Base-by-base conservation (phyloP, 1,140 invertebrate genomes). In the Drosophila bifasciata region DNA sequence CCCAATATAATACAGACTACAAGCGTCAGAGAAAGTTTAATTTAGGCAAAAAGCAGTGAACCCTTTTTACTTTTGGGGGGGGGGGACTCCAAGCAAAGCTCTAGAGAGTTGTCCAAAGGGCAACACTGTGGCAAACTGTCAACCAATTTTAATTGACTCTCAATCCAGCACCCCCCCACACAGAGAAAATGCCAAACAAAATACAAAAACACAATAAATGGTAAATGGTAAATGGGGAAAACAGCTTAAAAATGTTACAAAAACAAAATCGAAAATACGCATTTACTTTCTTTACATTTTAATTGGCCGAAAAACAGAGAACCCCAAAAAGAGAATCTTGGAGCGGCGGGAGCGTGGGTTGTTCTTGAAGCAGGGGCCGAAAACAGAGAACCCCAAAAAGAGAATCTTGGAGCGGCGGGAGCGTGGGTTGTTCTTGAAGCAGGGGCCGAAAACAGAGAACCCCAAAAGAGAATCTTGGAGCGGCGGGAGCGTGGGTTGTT, bases 81-180 rank as follows among this genome's bases (percentile, higher is more conserved):
- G 11, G 11, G 32, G 11, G 11, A 4, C 19, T 19, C 13, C 23
- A n/a, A 3, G 2, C 32, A 64, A 80, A 66, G 52, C 71, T 46
- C 70, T 19, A 2, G 44, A 58, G 68, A 72, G 53, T 40, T 43
- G 21, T 43, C 39, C 52, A 5, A 23, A 15, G 36, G 36, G 36
- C n/a, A 17, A 39, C 32, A 39, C 32, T 32, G 49, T 36, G 48
- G 49, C 44, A 61, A 83, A 66, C 74, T 86, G 83, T 86, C 83
- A 86, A 89, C 55, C 66, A 56, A 66, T 86, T 88, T 86, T 86
- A 86, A 86, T 86, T 86, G 83, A 86, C 83, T 83, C 70, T 39
- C 59, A 86, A 44, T 21, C 23, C 11, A 8, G 7, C 6, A 8
- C 28, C 45, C 46, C 13, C 44, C 52, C 45, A 16, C 7, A 32